phyloP scores from a whole-genome alignment of 2,888 invertebrate species.

The Aphrophora alni region DNA sequence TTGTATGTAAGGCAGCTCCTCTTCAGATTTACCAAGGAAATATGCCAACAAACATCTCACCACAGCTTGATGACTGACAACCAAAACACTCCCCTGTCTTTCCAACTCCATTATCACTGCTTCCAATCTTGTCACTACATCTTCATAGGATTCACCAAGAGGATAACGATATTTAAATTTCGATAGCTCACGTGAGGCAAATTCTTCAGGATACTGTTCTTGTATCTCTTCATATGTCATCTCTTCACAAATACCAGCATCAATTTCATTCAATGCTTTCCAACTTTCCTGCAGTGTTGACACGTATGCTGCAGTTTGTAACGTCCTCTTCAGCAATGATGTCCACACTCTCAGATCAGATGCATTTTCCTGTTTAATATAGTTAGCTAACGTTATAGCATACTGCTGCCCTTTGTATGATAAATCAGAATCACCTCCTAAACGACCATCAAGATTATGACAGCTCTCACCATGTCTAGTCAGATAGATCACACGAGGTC shows the following conservation, averaged over 20 bases:
- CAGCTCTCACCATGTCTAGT: conserved; percentile 98
- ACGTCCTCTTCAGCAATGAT: conserved; percentile 93
- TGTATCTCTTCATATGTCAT: conserved; percentile 99
- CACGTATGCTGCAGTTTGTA: conserved; percentile 90
- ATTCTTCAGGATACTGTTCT: conserved; percentile 92
- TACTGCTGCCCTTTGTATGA: conserved; percentile 79
- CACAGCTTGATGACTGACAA: conserved; percentile 97
- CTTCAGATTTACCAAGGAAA: conserved; percentile 93
- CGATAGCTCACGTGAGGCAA: conserved; percentile 92
- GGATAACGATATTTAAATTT: conserved; percentile 92
- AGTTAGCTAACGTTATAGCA: conserved; percentile 77
- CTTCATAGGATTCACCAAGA: conserved; percentile 95
- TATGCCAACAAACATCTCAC: conserved; percentile 95
- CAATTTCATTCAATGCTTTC: conserved; percentile 99
- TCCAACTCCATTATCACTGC: conserved; percentile 99
- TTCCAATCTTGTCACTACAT: conserved; percentile 95
- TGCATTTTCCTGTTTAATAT: conserved; percentile 85
- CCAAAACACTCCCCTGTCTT: conserved; percentile 93
- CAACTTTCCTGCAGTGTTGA: conserved; percentile 95
- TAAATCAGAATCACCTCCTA: conserved; percentile 95
- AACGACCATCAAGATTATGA: conserved; percentile 90
- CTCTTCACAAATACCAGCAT: conserved; percentile 99
- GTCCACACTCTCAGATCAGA: conserved; percentile 94
- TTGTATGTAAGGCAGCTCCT: conserved; percentile 59
- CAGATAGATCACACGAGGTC: conserved; percentile 95